Evolutionary conservation across 2,113 vertebrate species (phyloP), one percentile per base, ranked within the genome.

Genomic region (Podilymbus podiceps): DNA sequence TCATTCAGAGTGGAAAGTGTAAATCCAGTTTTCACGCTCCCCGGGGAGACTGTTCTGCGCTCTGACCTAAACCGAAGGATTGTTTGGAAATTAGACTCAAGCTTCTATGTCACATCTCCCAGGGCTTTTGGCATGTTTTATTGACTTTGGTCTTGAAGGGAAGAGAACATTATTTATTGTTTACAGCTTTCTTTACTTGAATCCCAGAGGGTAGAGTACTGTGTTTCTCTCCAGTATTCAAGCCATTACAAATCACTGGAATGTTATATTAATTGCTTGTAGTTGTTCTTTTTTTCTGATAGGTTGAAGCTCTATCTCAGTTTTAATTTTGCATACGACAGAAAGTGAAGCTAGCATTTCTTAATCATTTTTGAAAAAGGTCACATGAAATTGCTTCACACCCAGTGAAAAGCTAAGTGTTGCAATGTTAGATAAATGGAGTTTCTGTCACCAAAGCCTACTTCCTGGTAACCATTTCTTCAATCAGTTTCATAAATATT

Each of bases 61-160:
- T 71, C 28, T 88, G 56, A 89, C 30, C 31, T 30, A 76, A 73
- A 73, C 21, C 12, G 46, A 92, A 66, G 18, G 33, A 62, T 30
- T 78, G 38, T 66, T 80, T 74, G 44, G 64, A 95, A 89, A 80
- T 66, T 21, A 76, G 16, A 40, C 23, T 83, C 28, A 58, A 59
- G 69, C 20, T 84, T 71, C 31, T 22, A 42, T 30, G 66, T 50
- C 47, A 4, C 18, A 68, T 82, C n/a, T 68, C 40, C 49, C 13
- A 69, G 63, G 46, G 17, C 18, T 79, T 79, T 56, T 75, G 8
- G 1, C 35, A n/a, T 27, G 2, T 58, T 91, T 52, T 53, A 7
- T 42, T 0, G 0, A 78, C 9, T 74, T 63, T 13, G 27, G 0
- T 67, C 89, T 46, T 85, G 24, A 53, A 80, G 9, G 19, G 27